Conservation (phyloP, 2,113 vertebrate species). For the Siniperca chuatsi region DNA sequence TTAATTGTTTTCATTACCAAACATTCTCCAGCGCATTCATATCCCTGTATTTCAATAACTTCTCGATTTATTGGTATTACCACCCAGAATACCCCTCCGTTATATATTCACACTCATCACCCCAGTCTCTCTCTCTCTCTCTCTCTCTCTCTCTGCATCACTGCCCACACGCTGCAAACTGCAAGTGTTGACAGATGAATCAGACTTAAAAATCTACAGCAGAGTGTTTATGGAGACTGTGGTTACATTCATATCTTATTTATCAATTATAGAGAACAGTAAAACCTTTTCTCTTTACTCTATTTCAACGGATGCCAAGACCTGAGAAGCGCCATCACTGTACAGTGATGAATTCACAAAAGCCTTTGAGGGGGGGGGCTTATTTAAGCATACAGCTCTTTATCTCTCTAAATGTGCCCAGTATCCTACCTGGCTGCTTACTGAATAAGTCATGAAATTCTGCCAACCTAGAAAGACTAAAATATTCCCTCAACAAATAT, state of each 20-base stretch:
- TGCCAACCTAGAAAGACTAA: slow-evolving; percentile 8
- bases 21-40: slow-evolving; percentile 65
- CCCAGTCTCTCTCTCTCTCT: slow-evolving; percentile 1
- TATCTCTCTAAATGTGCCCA: slow-evolving; percentile 18
- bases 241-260: slow-evolving; percentile 41
- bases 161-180: slow-evolving; percentile 50
- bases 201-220: slow-evolving; percentile 56
- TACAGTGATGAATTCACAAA: slow-evolving; percentile 32
- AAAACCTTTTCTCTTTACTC: slow-evolving; percentile 19
- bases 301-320: slow-evolving; percentile 8
- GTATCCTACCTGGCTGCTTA: slow-evolving; percentile 31
- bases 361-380: not conserved
- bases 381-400: slow-evolving; percentile 1
- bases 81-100: slow-evolving; percentile 46
- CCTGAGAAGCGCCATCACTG: slow-evolving; percentile 1
- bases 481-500: slow-evolving; percentile 6
- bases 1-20: slow-evolving; percentile 82
- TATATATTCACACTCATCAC: slow-evolving; percentile 48
- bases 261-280: slow-evolving; percentile 23
- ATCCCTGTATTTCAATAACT: slow-evolving; percentile 68
- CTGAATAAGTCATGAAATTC: slow-evolving; percentile 23
- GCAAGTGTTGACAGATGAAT: slow-evolving; percentile 60
- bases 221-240: slow-evolving; percentile 39
- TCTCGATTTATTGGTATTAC: slow-evolving; percentile 65
- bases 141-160: not conserved